A percentile compares a stretch with the other conserved stretches of the same genome.
These are phyloP conservation scores for Sabellastarte sp. DNA, from an alignment of 2,888 invertebrate species.

Conservation along the genomic window DNA sequence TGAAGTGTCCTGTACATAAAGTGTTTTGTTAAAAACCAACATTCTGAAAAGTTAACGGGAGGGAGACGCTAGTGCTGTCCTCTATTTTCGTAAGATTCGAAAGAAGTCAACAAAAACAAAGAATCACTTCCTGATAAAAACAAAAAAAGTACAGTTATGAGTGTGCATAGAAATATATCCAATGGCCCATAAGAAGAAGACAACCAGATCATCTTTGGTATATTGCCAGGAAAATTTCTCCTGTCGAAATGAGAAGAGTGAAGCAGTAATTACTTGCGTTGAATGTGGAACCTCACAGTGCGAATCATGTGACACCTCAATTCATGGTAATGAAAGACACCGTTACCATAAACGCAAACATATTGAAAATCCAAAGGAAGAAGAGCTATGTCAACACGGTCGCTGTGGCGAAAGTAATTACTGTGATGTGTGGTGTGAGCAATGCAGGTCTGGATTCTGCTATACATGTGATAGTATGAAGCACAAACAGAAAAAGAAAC, in stretches of 20 bases:
- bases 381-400: constrained; percentile 47
- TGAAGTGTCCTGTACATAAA: no score
- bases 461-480: constrained; percentile 50
- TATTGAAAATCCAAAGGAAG: constrained; percentile 39
- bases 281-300: constrained; percentile 58
- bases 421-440: constrained; percentile 49
- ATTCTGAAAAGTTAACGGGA: no score
- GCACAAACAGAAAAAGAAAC: constrained; percentile 35
- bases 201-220: constrained; percentile 37
- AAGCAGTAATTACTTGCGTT: constrained; percentile 49
- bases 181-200: no score
- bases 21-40: no score
- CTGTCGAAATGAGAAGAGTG: constrained; percentile 43
- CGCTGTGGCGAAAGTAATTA: constrained; percentile 54
- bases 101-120: no score
- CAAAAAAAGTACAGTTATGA: no score
- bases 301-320: constrained; percentile 46
- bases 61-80: no score
- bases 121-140: no score
- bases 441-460: constrained; percentile 52
- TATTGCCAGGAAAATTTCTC: constrained; percentile 50
- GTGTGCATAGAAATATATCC: no score
- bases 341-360: constrained; percentile 48
- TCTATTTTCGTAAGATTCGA: no score
- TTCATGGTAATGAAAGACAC: constrained; percentile 47